Percentiles rank a stretch among this genome's conserved stretches.
These are phyloP conservation scores for Stenopsyche tienmushanensis DNA, from an alignment of 1,140 invertebrate genomes.

Conservation along the genomic window DNA sequence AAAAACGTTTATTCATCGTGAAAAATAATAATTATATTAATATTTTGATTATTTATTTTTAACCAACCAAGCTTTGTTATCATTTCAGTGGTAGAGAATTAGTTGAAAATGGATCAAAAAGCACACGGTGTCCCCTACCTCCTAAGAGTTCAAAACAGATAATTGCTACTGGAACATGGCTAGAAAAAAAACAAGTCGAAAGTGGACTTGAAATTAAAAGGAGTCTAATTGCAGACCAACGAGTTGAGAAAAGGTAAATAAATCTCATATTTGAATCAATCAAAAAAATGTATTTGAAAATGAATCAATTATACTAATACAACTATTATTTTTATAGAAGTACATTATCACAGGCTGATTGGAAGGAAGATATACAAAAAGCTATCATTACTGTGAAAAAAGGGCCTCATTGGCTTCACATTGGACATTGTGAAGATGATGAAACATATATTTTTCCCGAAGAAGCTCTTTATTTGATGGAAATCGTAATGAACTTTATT, in stretches of 20 bases:
- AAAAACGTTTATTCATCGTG: not conserved
- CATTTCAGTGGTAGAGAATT: constrained; percentile 55
- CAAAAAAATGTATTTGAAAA: too few relatives aligned
- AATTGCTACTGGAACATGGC: constrained; percentile 59
- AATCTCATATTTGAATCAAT: constrained; percentile 16
- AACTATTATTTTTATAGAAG: constrained; percentile 45
- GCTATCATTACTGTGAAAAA: constrained; percentile 60
- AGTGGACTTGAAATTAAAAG: constrained; percentile 57
- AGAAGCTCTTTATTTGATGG: constrained; percentile 63
- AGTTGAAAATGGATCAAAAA: constrained; percentile 55
- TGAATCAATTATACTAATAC: not conserved
- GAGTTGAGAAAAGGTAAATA: constrained; percentile 58
- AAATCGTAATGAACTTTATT: constrained; percentile 56
- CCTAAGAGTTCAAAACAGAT: constrained; percentile 58
- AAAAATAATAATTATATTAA: not conserved
- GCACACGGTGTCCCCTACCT: constrained; percentile 53
- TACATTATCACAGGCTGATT: constrained; percentile 59
- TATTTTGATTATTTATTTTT: constrained; percentile 3
- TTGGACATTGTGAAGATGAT: constrained; percentile 56
- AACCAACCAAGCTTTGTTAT: not conserved
- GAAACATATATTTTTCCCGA: constrained; percentile 60
- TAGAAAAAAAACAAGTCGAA: constrained; percentile 62
- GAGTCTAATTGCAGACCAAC: constrained; percentile 58
- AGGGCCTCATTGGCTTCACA: constrained; percentile 59
- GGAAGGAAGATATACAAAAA: constrained; percentile 57